Evolutionary conservation across 2,888 invertebrate species (phyloP), one percentile per base, ranked within the genome.

Genomic region (Xestia rhomboidea): DNA sequence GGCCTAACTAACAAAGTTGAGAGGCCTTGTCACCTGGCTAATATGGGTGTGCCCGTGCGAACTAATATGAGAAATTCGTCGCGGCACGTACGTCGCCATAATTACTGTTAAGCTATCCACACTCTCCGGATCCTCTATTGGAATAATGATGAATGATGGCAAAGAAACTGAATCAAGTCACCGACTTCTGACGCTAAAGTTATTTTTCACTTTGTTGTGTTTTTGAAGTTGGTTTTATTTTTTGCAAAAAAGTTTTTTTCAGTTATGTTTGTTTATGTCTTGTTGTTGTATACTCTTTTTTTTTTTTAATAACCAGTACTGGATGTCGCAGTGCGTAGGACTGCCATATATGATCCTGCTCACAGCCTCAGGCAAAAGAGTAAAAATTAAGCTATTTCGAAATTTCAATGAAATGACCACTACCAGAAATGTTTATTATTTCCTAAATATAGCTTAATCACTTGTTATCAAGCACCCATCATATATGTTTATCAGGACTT

Each of bases 131-230:
- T 90, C 91, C 90, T 88, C 88, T 94, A 94, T 94, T 94, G 92
- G 91, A 94, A 94, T 93, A 92, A 93, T 93, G 94, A 94, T 94
- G n/a, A n/a, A n/a, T n/a, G n/a, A n/a, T n/a, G n/a, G n/a, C n/a
- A n/a, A n/a, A n/a, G n/a, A n/a, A n/a, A n/a, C n/a, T n/a, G n/a
- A n/a, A n/a, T n/a, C n/a, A n/a, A n/a, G n/a, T n/a, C n/a, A n/a
- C n/a, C n/a, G n/a, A n/a, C n/a, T n/a, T n/a, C n/a, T n/a, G n/a
- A n/a, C n/a, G n/a, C n/a, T n/a, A n/a, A n/a, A n/a, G n/a, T n/a
- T n/a, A n/a, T n/a, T n/a, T n/a, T n/a, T n/a, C n/a, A n/a, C n/a
- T n/a, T n/a, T n/a, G n/a, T n/a, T n/a, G n/a, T n/a, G n/a, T n/a
- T n/a, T n/a, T n/a, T n/a, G n/a, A n/a, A n/a, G n/a, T n/a, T n/a